A percentile compares a stretch with the other conserved stretches of the same genome.
phyloP scores from a whole-genome alignment of 2,888 invertebrate species.

The Amphipyra berbera region DNA sequence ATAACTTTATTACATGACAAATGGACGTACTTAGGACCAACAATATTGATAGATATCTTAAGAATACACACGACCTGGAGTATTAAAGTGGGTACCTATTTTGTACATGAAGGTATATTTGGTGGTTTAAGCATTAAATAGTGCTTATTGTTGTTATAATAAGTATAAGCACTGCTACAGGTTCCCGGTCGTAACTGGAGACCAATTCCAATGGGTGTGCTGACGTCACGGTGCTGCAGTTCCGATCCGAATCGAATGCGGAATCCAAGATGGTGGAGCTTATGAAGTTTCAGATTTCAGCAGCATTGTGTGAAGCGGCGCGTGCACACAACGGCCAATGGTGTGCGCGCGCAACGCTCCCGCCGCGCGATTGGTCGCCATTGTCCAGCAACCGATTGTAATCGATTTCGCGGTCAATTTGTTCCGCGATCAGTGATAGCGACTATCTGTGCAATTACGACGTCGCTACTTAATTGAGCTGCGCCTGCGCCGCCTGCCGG shows the following conservation, averaged over 20 bases:
- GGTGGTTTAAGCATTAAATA: background rate
- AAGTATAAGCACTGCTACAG: background rate
- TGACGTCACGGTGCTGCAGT: conserved; percentile 54
- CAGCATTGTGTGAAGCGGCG: conserved; percentile 75
- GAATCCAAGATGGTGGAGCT: conserved; percentile 67
- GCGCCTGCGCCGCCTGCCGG: conserved; percentile 22
- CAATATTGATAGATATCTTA: conserved; percentile 9
- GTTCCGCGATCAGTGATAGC: conserved; percentile 75
- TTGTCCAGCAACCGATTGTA: conserved; percentile 63
- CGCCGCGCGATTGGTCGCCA: conserved; percentile 64
- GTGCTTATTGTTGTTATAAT: background rate
- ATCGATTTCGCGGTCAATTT: conserved; percentile 81
- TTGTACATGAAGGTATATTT: background rate
- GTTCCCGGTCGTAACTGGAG: conserved; percentile 1
- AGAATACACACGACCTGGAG: background rate
- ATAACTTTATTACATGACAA: conserved; percentile 43
- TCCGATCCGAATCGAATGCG: conserved; percentile 67
- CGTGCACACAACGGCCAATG: conserved; percentile 68
- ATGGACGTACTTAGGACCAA: conserved; percentile 15
- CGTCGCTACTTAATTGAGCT: conserved; percentile 71
- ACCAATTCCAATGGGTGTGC: conserved; percentile 35
- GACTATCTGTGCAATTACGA: conserved; percentile 69
- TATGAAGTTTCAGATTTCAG: conserved; percentile 76
- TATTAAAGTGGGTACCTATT: background rate
- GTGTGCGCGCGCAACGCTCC: conserved; percentile 39